These are phyloP conservation scores for Sphinx pinastri DNA, from an alignment of 2,888 invertebrate species.

Conservation along the genomic window DNA sequence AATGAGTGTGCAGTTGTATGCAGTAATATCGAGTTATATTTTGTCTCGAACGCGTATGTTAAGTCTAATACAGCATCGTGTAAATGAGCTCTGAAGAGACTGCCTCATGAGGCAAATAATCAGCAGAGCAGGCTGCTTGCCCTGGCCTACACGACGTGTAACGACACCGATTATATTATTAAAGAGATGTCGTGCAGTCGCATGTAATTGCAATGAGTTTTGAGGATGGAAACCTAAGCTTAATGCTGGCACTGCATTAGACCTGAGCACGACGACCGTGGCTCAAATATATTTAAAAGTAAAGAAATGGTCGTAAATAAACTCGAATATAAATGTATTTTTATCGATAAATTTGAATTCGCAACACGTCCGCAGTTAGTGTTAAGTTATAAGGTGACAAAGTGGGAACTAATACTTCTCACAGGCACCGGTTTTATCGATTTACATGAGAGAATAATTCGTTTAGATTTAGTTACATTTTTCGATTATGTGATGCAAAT, in stretches of 20 bases:
- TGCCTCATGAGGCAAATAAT: no score
- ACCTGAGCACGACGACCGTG: background rate
- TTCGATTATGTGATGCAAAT: background rate
- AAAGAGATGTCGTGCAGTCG: no score
- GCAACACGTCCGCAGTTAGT: slow-evolving; percentile 14
- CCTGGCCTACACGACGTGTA: no score
- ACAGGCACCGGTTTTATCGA: slow-evolving; percentile 21
- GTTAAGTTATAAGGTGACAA: slow-evolving; percentile 13
- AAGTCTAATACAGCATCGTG: no score
- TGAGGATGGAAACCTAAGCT: background rate
- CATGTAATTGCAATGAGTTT: no score
- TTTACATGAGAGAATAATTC: background rate
- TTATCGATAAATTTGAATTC: slow-evolving; percentile 11
- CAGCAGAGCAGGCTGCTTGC: no score
- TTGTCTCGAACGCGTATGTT: no score
- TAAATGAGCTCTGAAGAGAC: no score
- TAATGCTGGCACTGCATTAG: no score
- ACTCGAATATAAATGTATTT: background rate
- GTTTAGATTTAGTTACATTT: slow-evolving; percentile 15
- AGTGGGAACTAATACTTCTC: slow-evolving; percentile 1
- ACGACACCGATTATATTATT: no score
- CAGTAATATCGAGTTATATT: no score
- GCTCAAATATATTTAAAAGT: background rate
- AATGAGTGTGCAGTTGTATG: no score
- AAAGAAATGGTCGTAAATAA: background rate